These are phyloP conservation scores for Cherax quadricarinatus DNA, from an alignment of 1,140 invertebrate species.

Conservation along the genomic window DNA sequence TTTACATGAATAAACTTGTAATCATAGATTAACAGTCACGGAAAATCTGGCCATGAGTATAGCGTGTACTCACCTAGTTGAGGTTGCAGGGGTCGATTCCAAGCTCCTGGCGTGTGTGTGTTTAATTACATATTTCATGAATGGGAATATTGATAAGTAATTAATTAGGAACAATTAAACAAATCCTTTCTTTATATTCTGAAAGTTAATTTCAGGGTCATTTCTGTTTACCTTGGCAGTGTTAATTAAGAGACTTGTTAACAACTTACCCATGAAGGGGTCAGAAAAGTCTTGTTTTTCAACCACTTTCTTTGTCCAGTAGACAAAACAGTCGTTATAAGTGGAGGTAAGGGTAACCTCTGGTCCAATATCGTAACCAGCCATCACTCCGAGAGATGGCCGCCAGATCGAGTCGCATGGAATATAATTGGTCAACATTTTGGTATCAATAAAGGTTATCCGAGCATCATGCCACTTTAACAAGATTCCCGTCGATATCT, in stretches of 20 bases:
- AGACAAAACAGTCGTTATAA: background rate
- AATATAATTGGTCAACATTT: background rate
- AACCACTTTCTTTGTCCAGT: background rate
- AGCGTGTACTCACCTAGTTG: no score
- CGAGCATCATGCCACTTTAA: conserved; percentile 5
- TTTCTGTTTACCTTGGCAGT: background rate
- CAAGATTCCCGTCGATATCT: background rate
- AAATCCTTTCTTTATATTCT: no score
- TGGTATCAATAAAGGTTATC: conserved; percentile 8
- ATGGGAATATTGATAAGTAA: no score
- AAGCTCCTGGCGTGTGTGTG: no score
- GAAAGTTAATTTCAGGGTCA: no score
- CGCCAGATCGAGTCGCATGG: conserved; percentile 26
- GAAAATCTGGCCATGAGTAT: no score
- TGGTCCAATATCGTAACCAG: conserved; percentile 1
- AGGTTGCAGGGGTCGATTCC: no score
- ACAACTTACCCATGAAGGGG: conserved; percentile 37
- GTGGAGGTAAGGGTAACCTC: background rate
- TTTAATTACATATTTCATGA: no score
- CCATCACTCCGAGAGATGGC: background rate
- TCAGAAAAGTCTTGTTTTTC: conserved; percentile 33
- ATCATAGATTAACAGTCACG: no score
- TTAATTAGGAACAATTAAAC: no score
- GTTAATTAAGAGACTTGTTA: background rate
- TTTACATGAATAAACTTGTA: no score